Evolutionary conservation across 2,888 invertebrate genomes (phyloP), one percentile per base, ranked within the genome.

Genomic region (Seladonia tumulorum): DNA sequence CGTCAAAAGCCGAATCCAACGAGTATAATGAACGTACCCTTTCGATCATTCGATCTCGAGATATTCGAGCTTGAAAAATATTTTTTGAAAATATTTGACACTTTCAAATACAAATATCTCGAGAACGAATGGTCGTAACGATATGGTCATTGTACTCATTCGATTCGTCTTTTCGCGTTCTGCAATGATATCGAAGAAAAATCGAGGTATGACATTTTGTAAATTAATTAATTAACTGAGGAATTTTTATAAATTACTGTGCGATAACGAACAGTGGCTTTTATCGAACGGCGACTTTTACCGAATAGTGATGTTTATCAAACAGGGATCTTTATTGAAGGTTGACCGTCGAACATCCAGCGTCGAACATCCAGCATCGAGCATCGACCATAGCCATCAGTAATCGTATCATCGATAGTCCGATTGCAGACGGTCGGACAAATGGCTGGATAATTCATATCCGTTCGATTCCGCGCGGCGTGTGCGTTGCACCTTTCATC

Each of bases 361-460:
- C 12, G 2, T 8, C 45, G 45, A 45, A n/a, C n/a, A n/a, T 53
- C 53, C 22, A 53, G 45, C 12, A 8, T 8, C 45, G 45, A 45
- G 53, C 22, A 53, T 53, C 22, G 53, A 53, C 10, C 53, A 53
- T n/a, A 53, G 22, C 53, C 53, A 53, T 53, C 53, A 53, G 53
- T 53, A 53, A 53, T 53, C 22, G 53, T 53, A 53, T 53, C 53
- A 3, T 53, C 53, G 53, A 53, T 53, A 66, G 35, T 66, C 29
- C 29, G 25, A 14, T 60, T 29, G 66, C 66, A 29, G 29, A 66
- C 66, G 18, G 66, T 66, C 66, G 66, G 66, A 66, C 66, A 66
- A 66, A 66, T 66, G 18, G 66, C 35, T 29, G 66, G 35, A 66
- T 66, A 29, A 66, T 35, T 66, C 35, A 35, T 66, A 35, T 66